Evolutionary conservation across 2,113 vertebrate species (phyloP), one percentile per base, ranked within the genome.

Genomic region (Willisornis vidua): DNA sequence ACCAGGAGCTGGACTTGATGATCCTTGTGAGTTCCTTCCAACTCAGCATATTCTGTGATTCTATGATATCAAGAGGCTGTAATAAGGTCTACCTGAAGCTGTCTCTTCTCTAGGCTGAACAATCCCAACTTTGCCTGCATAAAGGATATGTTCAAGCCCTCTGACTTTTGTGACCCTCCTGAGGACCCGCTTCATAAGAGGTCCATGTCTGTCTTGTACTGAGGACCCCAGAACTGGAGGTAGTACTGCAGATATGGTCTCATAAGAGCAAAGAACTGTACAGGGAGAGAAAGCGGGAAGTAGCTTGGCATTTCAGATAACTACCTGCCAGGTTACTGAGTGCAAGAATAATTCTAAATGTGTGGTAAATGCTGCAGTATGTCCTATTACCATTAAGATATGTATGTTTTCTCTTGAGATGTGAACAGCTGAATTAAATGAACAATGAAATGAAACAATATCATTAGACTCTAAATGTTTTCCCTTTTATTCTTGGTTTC

Each of bases 221-320:
- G 26, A 20, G 29, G 17, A 35, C 6, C 12, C 10, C 37, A 67
- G 57, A 74, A 48, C 29, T 62, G 11, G 9, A 39, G 16, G 26
- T 25, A 49, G 18, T 35, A 15, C 19, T 39, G 7, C 9, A 28
- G 20, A 14, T 18, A 7, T 14, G 8, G 19, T 58, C 23, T 25
- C 13, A 19, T 0, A 9, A 35, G 26, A 58, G 2, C 3, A 3
- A 18, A 48, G 41, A 14, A 68, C 65, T 14, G 8, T 49, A n/a
- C 24, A n/a, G 6, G 9, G 26, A 37, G 28, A 35, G 33, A 48
- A 9, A 3, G 4, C 4, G 4, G 7, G 9, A 67, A 59, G 35
- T 17, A 76, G 7, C 39, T 59, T 37, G 19, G 5, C 67, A 5
- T 73, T 73, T 41, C 19, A 70, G 16, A 7, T 33, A 65, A 51